These are phyloP conservation scores for Gymnocypris eckloni DNA, from an alignment of 2,797 vertebrate genomes.

Conservation along the genomic window DNA sequence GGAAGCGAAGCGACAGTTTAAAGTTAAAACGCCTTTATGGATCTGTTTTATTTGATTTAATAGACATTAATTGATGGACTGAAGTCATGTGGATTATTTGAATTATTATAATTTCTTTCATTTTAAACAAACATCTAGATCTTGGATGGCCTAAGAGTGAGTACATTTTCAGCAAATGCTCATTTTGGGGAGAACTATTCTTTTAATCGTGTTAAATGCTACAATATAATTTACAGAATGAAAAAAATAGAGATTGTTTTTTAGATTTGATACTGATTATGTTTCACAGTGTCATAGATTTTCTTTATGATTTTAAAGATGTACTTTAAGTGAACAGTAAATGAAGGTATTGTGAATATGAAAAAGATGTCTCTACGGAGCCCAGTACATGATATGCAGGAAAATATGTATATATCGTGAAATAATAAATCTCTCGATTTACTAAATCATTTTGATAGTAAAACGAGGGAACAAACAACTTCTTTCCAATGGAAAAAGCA, in stretches of 20 bases:
- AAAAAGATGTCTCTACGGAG: not conserved
- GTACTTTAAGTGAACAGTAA: not conserved
- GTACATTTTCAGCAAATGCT: too few relatives aligned
- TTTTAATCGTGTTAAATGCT: not conserved
- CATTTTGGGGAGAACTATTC: too few relatives aligned
- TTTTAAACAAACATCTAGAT: not conserved
- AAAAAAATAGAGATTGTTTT: not conserved
- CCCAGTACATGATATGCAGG: not conserved
- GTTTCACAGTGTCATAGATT: not conserved
- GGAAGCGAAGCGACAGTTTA: not conserved
- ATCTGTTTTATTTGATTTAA: not conserved
- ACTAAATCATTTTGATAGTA: not conserved
- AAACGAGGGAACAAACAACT: not conserved
- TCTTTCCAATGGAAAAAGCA: constrained; percentile 8
- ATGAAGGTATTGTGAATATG: not conserved
- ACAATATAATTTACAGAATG: not conserved
- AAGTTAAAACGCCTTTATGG: not conserved
- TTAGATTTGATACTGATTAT: not conserved
- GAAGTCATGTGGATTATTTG: not conserved
- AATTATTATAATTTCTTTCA: not conserved
- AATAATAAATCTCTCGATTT: not conserved
- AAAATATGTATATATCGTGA: not conserved
- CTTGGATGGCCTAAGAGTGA: too few relatives aligned
- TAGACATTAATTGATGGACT: not conserved
- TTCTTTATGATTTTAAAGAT: not conserved